Base-by-base conservation (phyloP, 2,888 invertebrate species). In the Cheilosia soror region DNA sequence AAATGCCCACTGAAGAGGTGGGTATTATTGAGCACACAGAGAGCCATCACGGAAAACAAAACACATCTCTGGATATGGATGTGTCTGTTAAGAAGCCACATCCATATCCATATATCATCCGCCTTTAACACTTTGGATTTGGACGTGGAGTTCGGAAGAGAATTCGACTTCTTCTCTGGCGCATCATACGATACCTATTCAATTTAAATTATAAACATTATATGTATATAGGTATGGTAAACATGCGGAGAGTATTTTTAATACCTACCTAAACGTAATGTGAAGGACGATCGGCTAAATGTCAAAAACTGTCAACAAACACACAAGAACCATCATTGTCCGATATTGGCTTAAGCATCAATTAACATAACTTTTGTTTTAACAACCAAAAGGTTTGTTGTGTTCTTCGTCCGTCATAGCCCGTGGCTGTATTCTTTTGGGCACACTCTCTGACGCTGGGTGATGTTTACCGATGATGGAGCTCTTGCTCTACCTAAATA, bases 331-430 rank as follows among this genome's bases (percentile, higher is more conserved):
- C 66, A 81, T 76, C 81, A 77, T 77, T 72, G 81, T 68, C 66
- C 68, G 85, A 76, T 85, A 81, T 85, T 85, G 85, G 77, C 72
- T 81, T 85, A 71, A 77, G 77, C 77, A 77, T 81, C 81, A 81
- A 85, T 85, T 81, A 81, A 85, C 85, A 85, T 85, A 85, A 81
- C 80, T 85, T 85, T 85, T 76, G 77, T 81, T 81, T 85, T 85
- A 81, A 80, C 80, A 79, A 75, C 80, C 75, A 60, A 77, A 77
- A 85, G 76, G 85, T 77, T 85, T 77, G 66, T 81, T 68, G 72
- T 81, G 76, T 80, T 81, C 63, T 47, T 62, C 49, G 57, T 42
- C 20, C 71, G 62, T 49, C 40, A 49, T 68, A 63, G 68, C 13
- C 55, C 55, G 53, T 62, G 62, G 20, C 20, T 20, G 20, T 20